Evolutionary conservation across 1,140 invertebrate genomes (phyloP).

Genomic region (Chymomyza costata): DNA sequence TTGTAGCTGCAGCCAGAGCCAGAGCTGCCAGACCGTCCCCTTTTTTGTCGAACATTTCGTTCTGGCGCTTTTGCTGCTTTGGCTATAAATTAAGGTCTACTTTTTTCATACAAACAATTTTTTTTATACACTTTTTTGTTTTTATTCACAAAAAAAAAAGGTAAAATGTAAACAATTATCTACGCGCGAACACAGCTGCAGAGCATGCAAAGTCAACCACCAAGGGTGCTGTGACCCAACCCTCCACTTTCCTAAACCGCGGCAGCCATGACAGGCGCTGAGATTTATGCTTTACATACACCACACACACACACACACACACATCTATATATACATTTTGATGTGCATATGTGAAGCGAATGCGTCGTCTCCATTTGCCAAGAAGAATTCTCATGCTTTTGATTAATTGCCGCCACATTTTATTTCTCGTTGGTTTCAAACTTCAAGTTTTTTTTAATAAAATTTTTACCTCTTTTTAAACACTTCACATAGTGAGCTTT

Average conservation of each 20-base stretch:
- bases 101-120: too few species aligned
- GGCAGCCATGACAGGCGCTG: constrained; percentile 52
- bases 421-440: constrained; percentile 29
- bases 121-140: constrained; percentile 44
- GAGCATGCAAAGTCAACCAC: constrained; percentile 32
- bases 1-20: constrained; percentile 42
- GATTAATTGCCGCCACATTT: constrained; percentile 72
- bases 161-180: constrained; percentile 73
- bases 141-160: constrained; percentile 32
- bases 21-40: background rate
- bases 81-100: constrained; percentile 59
- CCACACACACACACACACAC: constrained; percentile 10
- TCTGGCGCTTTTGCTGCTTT: constrained; percentile 25
- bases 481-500: too few species aligned
- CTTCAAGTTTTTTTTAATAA: constrained; percentile 4
- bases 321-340: constrained; percentile 7
- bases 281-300: constrained; percentile 58
- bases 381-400: constrained; percentile 65
- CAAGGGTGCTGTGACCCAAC: constrained; percentile 11
- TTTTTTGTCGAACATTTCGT: background rate
- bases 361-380: too few species aligned
- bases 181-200: constrained; percentile 52
- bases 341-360: too few species aligned
- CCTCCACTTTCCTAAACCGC: too few species aligned
- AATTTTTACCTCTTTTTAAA: too few species aligned